Conservation (phyloP, 2,888 invertebrate species). For the Euclidia mi region DNA sequence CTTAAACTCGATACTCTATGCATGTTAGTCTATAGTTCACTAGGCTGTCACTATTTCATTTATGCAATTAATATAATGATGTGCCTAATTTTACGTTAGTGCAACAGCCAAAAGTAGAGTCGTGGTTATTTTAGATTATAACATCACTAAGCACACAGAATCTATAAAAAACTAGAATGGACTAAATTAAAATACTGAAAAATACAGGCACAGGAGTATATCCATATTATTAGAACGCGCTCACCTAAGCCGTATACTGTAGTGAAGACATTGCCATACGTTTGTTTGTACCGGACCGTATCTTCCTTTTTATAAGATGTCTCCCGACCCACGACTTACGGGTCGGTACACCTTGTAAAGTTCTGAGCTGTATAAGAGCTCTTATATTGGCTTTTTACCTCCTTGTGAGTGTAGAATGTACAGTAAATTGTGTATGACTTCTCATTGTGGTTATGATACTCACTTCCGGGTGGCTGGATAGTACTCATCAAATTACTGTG, state of each 20-base stretch:
- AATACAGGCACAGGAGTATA: conserved; percentile 48
- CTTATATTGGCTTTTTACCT: conserved; percentile 57
- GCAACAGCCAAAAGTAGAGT: too few relatives aligned
- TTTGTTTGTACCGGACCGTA: conserved; percentile 81
- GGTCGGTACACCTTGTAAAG: conserved; percentile 71
- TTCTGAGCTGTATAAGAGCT: conserved; percentile 62
- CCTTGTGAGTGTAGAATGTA: conserved; percentile 8
- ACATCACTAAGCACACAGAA: too few relatives aligned
- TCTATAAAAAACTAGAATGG: too few relatives aligned
- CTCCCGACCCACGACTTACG: conserved; percentile 71
- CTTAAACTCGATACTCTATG: too few relatives aligned
- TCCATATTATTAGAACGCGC: conserved; percentile 65
- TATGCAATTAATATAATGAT: too few relatives aligned
- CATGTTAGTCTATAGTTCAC: too few relatives aligned
- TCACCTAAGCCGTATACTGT: conserved; percentile 72
- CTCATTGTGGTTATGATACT: background rate
- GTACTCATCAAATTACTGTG: too few relatives aligned
- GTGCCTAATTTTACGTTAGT: too few relatives aligned
- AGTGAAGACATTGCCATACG: conserved; percentile 76
- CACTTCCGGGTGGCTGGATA: too few relatives aligned
- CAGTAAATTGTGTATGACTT: background rate
- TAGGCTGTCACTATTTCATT: too few relatives aligned
- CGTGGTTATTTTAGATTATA: too few relatives aligned
- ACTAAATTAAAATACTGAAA: conserved; percentile 21
- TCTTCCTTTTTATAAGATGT: conserved; percentile 80